Evolutionary conservation across 2,113 vertebrate species (phyloP), one percentile per base, ranked within the genome.

Genomic region (Formicarius rufipectus): DNA sequence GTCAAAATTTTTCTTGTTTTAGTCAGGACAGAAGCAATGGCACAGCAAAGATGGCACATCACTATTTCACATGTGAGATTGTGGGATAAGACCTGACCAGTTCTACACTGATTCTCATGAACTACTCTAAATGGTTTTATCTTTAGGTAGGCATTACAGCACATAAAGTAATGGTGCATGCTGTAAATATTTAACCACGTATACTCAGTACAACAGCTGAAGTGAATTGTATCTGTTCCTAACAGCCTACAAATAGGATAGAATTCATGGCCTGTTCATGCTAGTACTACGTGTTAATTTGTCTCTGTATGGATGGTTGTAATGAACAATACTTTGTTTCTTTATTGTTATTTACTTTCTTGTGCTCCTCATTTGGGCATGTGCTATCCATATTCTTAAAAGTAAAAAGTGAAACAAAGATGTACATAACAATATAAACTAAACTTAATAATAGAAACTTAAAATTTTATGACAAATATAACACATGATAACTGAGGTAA

Each of bases 381-480:
- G 4, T 16, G 35, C 39, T 60, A 75, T 5, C 14, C 45, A 23
- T 30, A 93, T 20, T 56, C 49, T 73, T 60, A 55, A 40, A 72
- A 81, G 15, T 12, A 76, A 62, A 87, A 77, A 42, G 19, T 44
- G 39, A 89, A 62, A 75, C 5, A 67, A 30, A 90, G 31, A 52
- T 37, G 27, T 12, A 64, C 14, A 28, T 49, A 76, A 40, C 28
- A 63, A 63, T 40, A 87, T 16, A 76, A 87, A 67, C 21, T 14
- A 67, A 78, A 83, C 21, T 58, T 44, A 78, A 40, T 27, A 71
- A 63, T 44, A 91, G 12, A 79, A 87, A 71, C 28, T 67, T 88
- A 64, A 84, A 69, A 66, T 90, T 79, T 85, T 85, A 90, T 68
- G 17, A 60, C n/a, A 76, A 35, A n/a, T 53, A 40, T 21, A 89